Conservation (phyloP, 2,113 vertebrate species). For the Hyperopisus bebe region DNA sequence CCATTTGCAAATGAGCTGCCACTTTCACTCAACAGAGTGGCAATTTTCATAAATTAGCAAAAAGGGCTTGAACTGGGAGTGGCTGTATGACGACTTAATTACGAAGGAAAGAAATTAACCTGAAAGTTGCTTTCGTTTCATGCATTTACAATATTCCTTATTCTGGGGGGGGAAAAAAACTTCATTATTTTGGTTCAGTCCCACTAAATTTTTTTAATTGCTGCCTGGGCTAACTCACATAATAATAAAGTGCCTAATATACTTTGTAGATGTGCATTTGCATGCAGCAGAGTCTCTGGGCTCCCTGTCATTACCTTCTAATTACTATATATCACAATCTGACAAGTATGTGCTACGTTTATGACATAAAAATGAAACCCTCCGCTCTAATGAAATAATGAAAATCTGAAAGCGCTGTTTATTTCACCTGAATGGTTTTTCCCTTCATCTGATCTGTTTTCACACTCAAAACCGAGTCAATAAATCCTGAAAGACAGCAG, state of each 20-base stretch:
- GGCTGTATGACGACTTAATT: not conserved
- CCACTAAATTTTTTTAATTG: not conserved
- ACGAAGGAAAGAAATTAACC: not conserved
- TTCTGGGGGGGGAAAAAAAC: not conserved
- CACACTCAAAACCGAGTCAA: conserved; percentile 28
- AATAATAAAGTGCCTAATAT: not conserved
- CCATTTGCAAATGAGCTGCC: not conserved
- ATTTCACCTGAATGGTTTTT: not conserved
- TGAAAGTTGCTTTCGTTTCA: not conserved
- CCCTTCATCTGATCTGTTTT: conserved; percentile 14
- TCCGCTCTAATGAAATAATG: not conserved
- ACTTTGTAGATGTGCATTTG: not conserved
- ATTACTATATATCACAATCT: not conserved
- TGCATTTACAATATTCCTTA: not conserved
- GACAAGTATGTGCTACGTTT: not conserved
- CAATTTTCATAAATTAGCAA: not conserved
- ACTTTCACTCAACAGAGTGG: not conserved
- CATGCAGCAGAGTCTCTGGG: not conserved
- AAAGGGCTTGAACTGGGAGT: not conserved
- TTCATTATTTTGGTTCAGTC: not conserved
- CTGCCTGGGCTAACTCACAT: not conserved
- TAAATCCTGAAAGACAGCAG: conserved; percentile 29
- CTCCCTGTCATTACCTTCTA: not conserved
- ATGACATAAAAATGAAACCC: not conserved
- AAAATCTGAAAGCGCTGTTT: not conserved